phyloP scores from a whole-genome alignment of 1,140 invertebrate species.

The Calephelis virginiensis region DNA sequence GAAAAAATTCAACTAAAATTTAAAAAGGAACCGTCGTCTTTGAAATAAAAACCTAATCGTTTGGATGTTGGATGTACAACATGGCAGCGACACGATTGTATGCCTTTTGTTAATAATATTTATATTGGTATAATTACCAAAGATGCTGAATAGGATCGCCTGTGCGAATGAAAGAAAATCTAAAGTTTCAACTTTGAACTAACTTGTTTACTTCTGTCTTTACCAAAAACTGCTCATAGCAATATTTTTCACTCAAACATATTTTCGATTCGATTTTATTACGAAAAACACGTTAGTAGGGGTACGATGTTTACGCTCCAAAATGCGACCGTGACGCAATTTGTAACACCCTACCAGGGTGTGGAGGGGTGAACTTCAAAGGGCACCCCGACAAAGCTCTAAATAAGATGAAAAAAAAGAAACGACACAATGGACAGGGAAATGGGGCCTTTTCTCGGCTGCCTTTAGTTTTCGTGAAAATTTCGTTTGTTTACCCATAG shows the following conservation, averaged over 20 bases:
- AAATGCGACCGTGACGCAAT: slow-evolving; percentile 68
- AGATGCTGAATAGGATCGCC: too few relatives aligned
- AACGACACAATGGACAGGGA: slow-evolving; percentile 72
- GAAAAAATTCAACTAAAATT: too few relatives aligned
- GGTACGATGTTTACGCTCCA: slow-evolving; percentile 56
- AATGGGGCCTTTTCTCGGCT: slow-evolving; percentile 61
- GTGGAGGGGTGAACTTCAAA: slow-evolving; percentile 61
- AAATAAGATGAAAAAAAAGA: slow-evolving; percentile 76
- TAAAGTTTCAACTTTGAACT: too few relatives aligned
- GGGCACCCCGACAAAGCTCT: slow-evolving; percentile 72
- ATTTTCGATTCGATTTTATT: not conserved
- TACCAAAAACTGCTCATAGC: too few relatives aligned
- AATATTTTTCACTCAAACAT: not conserved
- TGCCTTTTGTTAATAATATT: too few relatives aligned
- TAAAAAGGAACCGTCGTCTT: too few relatives aligned
- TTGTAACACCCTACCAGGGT: slow-evolving; percentile 58
- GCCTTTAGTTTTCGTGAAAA: slow-evolving; percentile 51
- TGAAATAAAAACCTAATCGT: too few relatives aligned
- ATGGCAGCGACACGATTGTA: too few relatives aligned
- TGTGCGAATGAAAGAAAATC: too few relatives aligned
- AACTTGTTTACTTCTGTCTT: too few relatives aligned
- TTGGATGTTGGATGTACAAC: too few relatives aligned
- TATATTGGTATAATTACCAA: too few relatives aligned
- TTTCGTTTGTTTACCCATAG: slow-evolving; percentile 30
- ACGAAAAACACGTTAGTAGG: slow-evolving; percentile 41